Base-by-base conservation (phyloP, 2,888 invertebrate species). In the Podabrus alpinus region DNA sequence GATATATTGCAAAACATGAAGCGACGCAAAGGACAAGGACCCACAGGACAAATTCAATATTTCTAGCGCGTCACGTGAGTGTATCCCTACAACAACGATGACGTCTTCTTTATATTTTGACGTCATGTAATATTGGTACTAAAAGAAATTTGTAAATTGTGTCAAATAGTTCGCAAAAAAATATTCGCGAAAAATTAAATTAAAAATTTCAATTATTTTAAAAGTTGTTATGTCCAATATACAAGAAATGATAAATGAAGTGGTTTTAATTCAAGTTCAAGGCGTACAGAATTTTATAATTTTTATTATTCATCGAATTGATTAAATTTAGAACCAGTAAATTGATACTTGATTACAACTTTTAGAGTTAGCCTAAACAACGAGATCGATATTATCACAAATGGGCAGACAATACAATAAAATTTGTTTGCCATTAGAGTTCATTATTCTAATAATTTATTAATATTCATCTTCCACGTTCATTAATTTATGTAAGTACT, bases 41-140 rank as follows among this genome's bases (percentile, higher is more conserved):
- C 79, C 79, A 72, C 77, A 79, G 79, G 79, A 79, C 77, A 79
- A 79, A 79, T 79, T 80, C 80, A 70, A 79, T 79, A 80, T 76
- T 76, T 68, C 66, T 16, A 66, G 7, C n/a, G 69, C 74, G 75
- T 71, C 77, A 78, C 73, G 76, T 75, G 77, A 68, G 67, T 73
- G 71, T 66, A 68, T 72, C 73, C 75, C 78, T 78, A 79, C 79
- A 79, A 45, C 7, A n/a, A 71, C 69, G 59, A 73, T 79, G 80
- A 80, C 78, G 80, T 80, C 78, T 1, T 77, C 71, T 15, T n/a
- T 16, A 7, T 24, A 16, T n/a, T 64, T 24, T 73, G 75, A 78
- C 76, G 76, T 74, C 62, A 66, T 19, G 21, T 2, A 10, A 21
- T 11, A 19, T 62, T 19, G n/a, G 5, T 13, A 1, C 2, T n/a